Conservation (phyloP, 2,797 vertebrate genomes). For the Neoniphon sammara region DNA sequence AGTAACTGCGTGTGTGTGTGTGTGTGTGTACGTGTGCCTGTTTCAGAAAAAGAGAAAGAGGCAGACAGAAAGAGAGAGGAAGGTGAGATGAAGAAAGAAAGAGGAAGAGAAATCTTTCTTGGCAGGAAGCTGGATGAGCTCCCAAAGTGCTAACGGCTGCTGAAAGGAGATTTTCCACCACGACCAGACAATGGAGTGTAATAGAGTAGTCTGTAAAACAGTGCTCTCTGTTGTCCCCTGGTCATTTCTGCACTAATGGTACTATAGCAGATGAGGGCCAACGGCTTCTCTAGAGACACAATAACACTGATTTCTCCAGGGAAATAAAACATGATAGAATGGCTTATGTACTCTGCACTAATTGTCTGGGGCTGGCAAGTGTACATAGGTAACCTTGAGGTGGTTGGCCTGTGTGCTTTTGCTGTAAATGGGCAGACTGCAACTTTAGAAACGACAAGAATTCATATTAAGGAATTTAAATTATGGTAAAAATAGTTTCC, state of each 20-base stretch:
- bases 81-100: constrained; percentile 14
- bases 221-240: constrained; percentile 63
- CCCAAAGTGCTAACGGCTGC: constrained; percentile 46
- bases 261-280: constrained; percentile 54
- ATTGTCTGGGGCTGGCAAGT: background rate
- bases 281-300: constrained; percentile 53
- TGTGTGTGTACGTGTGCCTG: constrained; percentile 1
- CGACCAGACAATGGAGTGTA: constrained; percentile 57
- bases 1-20: constrained; percentile 33
- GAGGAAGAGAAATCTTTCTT: constrained; percentile 4
- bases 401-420: too few species aligned
- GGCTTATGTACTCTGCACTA: background rate
- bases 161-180: constrained; percentile 65
- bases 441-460: background rate
- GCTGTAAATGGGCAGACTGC: background rate
- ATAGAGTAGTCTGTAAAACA: constrained; percentile 62
- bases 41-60: background rate
- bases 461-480: background rate
- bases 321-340: background rate
- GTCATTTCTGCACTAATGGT: constrained; percentile 55
- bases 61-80: constrained; percentile 1
- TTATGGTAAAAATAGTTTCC: background rate
- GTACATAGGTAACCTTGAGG: too few species aligned
- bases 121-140: constrained; percentile 30
- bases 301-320: constrained; percentile 37